A percentile compares a stretch with the other conserved stretches of the same genome.
Conservation (phyloP, 2,888 invertebrate species). For the Cepaea hortensis region DNA sequence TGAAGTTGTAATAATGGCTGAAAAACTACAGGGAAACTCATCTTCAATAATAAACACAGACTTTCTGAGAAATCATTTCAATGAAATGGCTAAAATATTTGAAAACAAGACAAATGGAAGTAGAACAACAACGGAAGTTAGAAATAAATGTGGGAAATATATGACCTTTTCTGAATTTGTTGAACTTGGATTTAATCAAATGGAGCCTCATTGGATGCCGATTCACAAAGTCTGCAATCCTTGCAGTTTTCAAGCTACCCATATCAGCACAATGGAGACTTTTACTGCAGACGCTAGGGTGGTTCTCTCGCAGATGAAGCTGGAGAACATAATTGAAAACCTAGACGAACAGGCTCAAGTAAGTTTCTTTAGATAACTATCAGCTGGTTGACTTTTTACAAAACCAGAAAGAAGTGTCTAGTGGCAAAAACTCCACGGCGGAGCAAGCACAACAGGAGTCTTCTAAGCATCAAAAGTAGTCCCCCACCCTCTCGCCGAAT, state of each 20-base stretch:
- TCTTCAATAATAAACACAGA: background rate
- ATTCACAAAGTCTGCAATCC: constrained; percentile 59
- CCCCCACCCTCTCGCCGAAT: too few relatives aligned
- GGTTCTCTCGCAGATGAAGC: constrained; percentile 50
- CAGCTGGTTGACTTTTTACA: background rate
- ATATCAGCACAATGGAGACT: constrained; percentile 59
- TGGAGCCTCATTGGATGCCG: constrained; percentile 61
- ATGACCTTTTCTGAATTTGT: constrained; percentile 62
- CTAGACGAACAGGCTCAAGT: constrained; percentile 39
- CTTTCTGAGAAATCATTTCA: constrained; percentile 26
- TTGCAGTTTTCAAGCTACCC: constrained; percentile 55
- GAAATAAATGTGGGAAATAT: constrained; percentile 58
- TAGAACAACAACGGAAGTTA: background rate
- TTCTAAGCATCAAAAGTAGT: too few relatives aligned
- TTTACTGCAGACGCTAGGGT: constrained; percentile 55
- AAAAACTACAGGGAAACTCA: background rate
- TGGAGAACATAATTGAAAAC: constrained; percentile 39
- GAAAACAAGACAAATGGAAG: background rate
- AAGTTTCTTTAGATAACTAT: background rate
- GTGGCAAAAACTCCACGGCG: too few relatives aligned
- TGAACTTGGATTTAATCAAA: constrained; percentile 47
- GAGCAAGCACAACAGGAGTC: too few relatives aligned
- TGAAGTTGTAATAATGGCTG: constrained; percentile 51
- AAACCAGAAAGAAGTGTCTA: too few relatives aligned
- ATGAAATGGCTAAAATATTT: background rate